These are phyloP conservation scores for Rhimphoctona megacephalus DNA, from an alignment of 2,888 invertebrate species.

Conservation along the genomic window DNA sequence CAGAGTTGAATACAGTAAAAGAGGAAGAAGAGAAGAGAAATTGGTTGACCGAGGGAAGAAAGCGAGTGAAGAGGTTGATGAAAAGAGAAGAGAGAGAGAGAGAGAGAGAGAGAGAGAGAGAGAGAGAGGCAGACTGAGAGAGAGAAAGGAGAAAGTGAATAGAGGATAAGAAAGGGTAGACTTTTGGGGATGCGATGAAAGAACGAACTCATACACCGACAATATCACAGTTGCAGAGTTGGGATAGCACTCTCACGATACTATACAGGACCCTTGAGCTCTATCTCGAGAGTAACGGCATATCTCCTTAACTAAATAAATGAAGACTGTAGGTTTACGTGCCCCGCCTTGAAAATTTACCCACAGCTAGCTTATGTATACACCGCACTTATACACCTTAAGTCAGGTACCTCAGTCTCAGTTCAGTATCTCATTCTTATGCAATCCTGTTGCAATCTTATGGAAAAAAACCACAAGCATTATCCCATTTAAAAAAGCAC, in stretches of 20 bases:
- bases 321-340: conserved; percentile 72
- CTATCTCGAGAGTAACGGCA: conserved; percentile 70
- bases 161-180: conserved; percentile 61
- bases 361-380: conserved; percentile 31
- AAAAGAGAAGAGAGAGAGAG: conserved; percentile 41
- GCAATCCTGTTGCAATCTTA: conserved; percentile 2
- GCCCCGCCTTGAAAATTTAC: conserved; percentile 71
- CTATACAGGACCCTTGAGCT: conserved; percentile 65
- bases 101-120: conserved; percentile 29
- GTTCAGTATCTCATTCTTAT: too few relatives aligned
- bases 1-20: not conserved
- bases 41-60: conserved; percentile 20
- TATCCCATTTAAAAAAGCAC: not conserved
- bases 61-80: conserved; percentile 33
- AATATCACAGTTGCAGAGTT: conserved; percentile 17
- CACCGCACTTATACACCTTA: conserved; percentile 16
- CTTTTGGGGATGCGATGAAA: conserved; percentile 30
- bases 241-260: conserved; percentile 34
- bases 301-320: conserved; percentile 76
- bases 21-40: conserved; percentile 9
- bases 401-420: not conserved
- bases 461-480: conserved; percentile 24
- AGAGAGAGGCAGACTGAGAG: too few relatives aligned
- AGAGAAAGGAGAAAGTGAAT: conserved; percentile 46
- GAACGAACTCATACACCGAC: conserved; percentile 31